Percentiles rank a stretch among this genome's conserved stretches.
Evolutionary conservation across 2,888 invertebrate genomes (phyloP).

Genomic region (Calliscelio sp.): DNA sequence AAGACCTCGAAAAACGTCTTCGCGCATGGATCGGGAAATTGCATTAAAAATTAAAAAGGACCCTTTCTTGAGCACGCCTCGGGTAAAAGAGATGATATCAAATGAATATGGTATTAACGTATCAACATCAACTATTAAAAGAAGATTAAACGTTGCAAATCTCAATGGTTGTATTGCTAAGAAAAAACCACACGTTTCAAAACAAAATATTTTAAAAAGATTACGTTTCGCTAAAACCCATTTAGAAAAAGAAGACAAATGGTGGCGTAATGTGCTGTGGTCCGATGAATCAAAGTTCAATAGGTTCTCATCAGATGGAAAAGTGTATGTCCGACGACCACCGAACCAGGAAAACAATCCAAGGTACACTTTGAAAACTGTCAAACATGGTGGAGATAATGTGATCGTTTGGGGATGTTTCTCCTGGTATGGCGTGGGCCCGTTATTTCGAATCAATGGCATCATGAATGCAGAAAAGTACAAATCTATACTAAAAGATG

Average conservation of each 20-base stretch:
- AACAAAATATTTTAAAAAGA: slow-evolving; percentile 21
- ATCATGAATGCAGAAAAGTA: slow-evolving; percentile 31
- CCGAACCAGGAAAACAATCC: slow-evolving; percentile 14
- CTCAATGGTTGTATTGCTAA: slow-evolving; percentile 24
- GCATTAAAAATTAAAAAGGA: slow-evolving; percentile 5
- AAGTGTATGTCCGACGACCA: slow-evolving; percentile 29
- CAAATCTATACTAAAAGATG: background rate
- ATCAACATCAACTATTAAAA: slow-evolving; percentile 21
- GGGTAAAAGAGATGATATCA: slow-evolving; percentile 4
- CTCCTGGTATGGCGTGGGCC: slow-evolving; percentile 21
- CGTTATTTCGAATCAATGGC: background rate
- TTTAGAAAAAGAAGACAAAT: too few species aligned
- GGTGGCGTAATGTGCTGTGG: slow-evolving; percentile 35
- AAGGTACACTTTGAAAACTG: background rate
- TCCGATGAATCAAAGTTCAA: slow-evolving; percentile 34
- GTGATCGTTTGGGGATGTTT: slow-evolving; percentile 38
- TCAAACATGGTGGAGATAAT: slow-evolving; percentile 38
- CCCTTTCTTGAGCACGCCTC: slow-evolving; percentile 1
- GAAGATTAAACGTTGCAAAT: slow-evolving; percentile 20
- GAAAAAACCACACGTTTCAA: slow-evolving; percentile 32
- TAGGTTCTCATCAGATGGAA: slow-evolving; percentile 32
- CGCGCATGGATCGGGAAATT: slow-evolving; percentile 24
- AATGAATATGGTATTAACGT: slow-evolving; percentile 7
- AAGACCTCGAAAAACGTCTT: slow-evolving; percentile 38
- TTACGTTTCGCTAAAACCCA: background rate